Evolutionary conservation across 2,113 vertebrate species (phyloP).

Genomic region (Microtus pennsylvanicus): DNA sequence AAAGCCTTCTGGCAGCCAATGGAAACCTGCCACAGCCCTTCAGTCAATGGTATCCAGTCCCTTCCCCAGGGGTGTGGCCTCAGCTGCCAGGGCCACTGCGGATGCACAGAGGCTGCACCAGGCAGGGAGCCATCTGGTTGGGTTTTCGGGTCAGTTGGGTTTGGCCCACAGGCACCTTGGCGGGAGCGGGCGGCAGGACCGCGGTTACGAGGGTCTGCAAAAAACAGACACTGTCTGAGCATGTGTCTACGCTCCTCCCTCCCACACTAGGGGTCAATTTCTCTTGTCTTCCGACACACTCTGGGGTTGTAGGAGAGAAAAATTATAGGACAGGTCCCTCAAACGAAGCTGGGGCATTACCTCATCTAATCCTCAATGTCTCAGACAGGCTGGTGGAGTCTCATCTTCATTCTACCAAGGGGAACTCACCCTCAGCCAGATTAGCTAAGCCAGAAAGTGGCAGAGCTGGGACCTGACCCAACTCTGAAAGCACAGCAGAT

Average conservation of each 20-base stretch:
- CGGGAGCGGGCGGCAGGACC: conserved; percentile 59
- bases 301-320: neutral
- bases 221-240: conserved; percentile 78
- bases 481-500: neutral
- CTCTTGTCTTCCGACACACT: neutral
- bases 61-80: conserved; percentile 18
- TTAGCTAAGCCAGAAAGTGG: neutral
- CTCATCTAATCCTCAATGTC: neutral
- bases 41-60: conserved; percentile 43
- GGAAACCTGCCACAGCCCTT: accelerated
- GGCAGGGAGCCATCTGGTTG: conserved; percentile 67
- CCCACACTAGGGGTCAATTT: neutral
- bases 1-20: neutral
- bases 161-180: conserved; percentile 67
- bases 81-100: neutral
- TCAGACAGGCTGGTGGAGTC: neutral
- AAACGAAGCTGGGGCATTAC: neutral
- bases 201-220: conserved; percentile 75
- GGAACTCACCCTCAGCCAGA: neutral
- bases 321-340: neutral
- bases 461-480: conserved; percentile 18
- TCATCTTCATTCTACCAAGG: neutral
- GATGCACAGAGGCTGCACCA: neutral
- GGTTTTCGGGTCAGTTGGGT: conserved; percentile 74
- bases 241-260: neutral